Evolutionary conservation across 2,113 vertebrate genomes (phyloP).

Genomic region (Pan troglodytes): NHGRI_mPanTro3-v2.1_pri NC_072414.2:26503001-26503500

Average conservation of each 20-base stretch:
- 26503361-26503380: background rate
- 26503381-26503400: background rate
- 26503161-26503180: background rate
- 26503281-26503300: background rate
- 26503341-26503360: background rate
- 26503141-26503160: background rate
- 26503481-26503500: background rate
- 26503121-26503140: background rate
- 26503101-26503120: background rate
- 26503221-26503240: background rate
- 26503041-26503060: background rate
- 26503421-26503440: background rate
- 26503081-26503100: background rate
- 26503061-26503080: background rate
- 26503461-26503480: background rate
- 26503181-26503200: slow-evolving; percentile 26
- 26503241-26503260: background rate
- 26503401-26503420: too few relatives aligned
- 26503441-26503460: background rate
- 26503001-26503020: slow-evolving; percentile 24
- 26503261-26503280: background rate
- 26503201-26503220: background rate
- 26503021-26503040: slow-evolving; percentile 5
- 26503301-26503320: background rate
- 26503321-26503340: background rate